Evolutionary conservation across 2,888 invertebrate species (phyloP), one percentile per base, ranked within the genome.

Genomic region (Cheilosia urbana): DNA sequence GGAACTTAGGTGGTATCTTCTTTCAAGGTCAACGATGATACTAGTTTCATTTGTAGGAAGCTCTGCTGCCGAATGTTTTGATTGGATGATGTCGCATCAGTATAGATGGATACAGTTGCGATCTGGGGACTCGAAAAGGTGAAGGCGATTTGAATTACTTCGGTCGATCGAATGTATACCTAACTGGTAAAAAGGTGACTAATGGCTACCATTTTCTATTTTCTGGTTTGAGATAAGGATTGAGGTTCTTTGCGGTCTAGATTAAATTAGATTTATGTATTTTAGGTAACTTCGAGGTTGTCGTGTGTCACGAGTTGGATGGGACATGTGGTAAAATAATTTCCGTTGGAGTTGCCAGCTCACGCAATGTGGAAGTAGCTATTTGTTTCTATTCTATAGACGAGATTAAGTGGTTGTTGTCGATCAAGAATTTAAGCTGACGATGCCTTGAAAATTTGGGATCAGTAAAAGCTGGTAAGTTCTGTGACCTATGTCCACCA

Each of bases 11-110:
- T 62, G 77, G 53, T 37, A 45, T 62, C 30, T 53, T 62, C 40
- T 69, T 65, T 77, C 47, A 72, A 76, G 76, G 80, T 75, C 76
- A 71, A 40, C 65, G 21, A 45, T 40, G 19, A 55, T 6, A 68
- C 75, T 27, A 13, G 55, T 75, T 76, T 58, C 24, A 21, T 58
- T 58, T 7, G 7, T 49, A 4, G 1, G 2, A 62, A 68, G 21
- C 53, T 45, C 21, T 19, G 34, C 37, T 15, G 27, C 30, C 9
- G 30, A 47, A 37, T 55, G 51, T 62, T 69, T 55, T 57, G 65
- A 72, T 80, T 62, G 79, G 79, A 60, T 47, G 47, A 21, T 65
- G 15, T 2, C 5, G 42, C n/a, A 40, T 34, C 17, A 0, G 30
- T 19, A 27, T 27, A 47, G n/a, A 4, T 42, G 5, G 19, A 5